A percentile compares a stretch with the other conserved stretches of the same genome.
phyloP scores from a whole-genome alignment of 2,113 vertebrate species.

The Verasper variegatus region DNA sequence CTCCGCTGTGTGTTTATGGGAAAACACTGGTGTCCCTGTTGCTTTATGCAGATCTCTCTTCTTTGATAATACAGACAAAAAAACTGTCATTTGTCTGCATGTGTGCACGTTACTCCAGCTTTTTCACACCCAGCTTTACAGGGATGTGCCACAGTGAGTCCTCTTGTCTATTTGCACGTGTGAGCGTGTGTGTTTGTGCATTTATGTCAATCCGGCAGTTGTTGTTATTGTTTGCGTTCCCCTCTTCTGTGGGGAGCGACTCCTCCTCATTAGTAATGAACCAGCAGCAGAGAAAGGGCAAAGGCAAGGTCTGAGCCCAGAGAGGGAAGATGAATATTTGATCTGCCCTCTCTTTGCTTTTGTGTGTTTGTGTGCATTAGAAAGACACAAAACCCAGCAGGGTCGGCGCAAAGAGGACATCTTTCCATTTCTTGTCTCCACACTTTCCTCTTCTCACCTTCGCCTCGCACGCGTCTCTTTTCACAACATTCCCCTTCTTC shows the following conservation, averaged over 20 bases:
- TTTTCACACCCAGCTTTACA: no score
- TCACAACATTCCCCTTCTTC: constrained; percentile 20
- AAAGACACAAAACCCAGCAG: constrained; percentile 21
- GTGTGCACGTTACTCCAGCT: no score
- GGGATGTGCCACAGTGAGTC: no score
- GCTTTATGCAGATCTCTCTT: no score
- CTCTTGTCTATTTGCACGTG: neutral
- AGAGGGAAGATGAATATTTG: constrained; percentile 64
- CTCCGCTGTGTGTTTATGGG: no score
- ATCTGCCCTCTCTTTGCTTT: constrained; percentile 52
- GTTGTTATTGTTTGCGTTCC: constrained; percentile 57
- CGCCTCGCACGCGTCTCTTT: constrained; percentile 9
- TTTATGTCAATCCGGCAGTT: constrained; percentile 41
- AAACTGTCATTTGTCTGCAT: no score
- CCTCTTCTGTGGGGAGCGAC: constrained; percentile 38
- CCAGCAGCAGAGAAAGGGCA: constrained; percentile 53
- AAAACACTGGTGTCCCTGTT: no score
- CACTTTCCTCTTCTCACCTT: constrained; percentile 43
- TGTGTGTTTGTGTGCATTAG: constrained; percentile 6
- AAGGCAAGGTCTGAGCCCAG: constrained; percentile 47
- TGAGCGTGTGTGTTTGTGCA: neutral
- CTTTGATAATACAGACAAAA: no score
- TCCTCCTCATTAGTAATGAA: constrained; percentile 69
- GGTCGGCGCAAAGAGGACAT: constrained; percentile 43
- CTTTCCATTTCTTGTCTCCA: constrained; percentile 27